Conservation (phyloP, 2,888 invertebrate species). For the Drosophila nigricruria region DNA sequence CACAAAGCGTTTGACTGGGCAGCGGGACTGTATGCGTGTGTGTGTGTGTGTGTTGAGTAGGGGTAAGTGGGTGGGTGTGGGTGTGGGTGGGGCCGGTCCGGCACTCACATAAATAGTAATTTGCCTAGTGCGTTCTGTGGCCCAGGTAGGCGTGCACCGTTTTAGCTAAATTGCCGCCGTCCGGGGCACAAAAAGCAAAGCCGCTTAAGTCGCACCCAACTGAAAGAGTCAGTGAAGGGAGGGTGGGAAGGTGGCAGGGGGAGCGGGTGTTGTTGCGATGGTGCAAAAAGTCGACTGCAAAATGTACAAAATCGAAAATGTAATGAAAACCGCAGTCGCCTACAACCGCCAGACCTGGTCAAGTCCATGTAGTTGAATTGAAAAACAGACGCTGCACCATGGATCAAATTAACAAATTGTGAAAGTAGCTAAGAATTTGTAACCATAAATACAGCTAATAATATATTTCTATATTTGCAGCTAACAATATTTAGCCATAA, state of each 20-base stretch:
- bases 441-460: not conserved
- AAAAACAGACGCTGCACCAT: constrained; percentile 59
- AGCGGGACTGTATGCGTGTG: not conserved
- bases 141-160: constrained; percentile 77
- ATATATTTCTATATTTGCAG: not conserved
- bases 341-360: constrained; percentile 55
- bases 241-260: not conserved
- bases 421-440: not conserved
- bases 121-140: constrained; percentile 76
- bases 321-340: constrained; percentile 77
- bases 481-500: not conserved
- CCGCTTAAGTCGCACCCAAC: constrained; percentile 73
- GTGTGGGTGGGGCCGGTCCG: constrained; percentile 24
- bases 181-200: constrained; percentile 69
- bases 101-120: constrained; percentile 79
- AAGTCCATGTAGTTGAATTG: constrained; percentile 49
- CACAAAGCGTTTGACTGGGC: constrained; percentile 26
- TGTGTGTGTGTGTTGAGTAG: not conserved
- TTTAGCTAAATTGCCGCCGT: constrained; percentile 79
- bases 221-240: constrained; percentile 27
- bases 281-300: constrained; percentile 45
- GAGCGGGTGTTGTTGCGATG: not conserved
- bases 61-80: constrained; percentile 5
- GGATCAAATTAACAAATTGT: constrained; percentile 17
- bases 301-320: constrained; percentile 77